Base-by-base conservation (phyloP, 2,888 invertebrate genomes). In the Melinaea marsaeus region DNA sequence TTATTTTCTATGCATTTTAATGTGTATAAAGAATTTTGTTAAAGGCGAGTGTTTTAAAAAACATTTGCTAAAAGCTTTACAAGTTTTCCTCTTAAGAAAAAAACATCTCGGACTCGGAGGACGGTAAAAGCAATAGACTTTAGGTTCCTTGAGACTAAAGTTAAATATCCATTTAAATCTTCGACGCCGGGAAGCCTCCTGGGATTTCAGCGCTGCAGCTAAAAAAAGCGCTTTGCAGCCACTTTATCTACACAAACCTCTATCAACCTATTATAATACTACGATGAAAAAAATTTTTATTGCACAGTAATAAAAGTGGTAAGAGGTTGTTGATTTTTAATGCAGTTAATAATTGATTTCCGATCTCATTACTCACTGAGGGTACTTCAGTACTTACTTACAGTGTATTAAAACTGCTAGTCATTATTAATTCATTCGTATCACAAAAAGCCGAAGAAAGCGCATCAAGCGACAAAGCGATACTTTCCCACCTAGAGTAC, bases 111-210 rank as follows among this genome's bases (percentile, higher is more conserved):
- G 76, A 78, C 78, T 72, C 73, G 66, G 74, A 77, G 76, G 80
- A 83, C 79, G 79, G 78, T 77, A 79, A 79, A 84, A 79, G 85
- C 86, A 85, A 87, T 85, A 86, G 88, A 88, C 86, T 88, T 84
- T 83, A 77, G 85, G 85, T 85, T 86, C 80, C 84, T 83, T 81
- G 86, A 88, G 88, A 88, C 85, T 86, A 83, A 89, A 88, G 87
- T 90, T 90, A 88, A 89, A 88, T 90, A 90, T 89, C 89, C 88
- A 88, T 90, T 90, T 90, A 90, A 88, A 89, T 89, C 87, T 86
- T 87, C 85, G 84, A 83, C 79, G 84, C 81, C 77, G 75, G 73
- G 70, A 68, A 69, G 65, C 73, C 73, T 72, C 60, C 2, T 6
- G 88, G 83, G 86, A 79, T 76, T 73, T 70, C 76, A 85, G 85